Evolutionary conservation across 2,113 vertebrate genomes (phyloP).

Genomic region (Brachypodius melanocephalos): DNA sequence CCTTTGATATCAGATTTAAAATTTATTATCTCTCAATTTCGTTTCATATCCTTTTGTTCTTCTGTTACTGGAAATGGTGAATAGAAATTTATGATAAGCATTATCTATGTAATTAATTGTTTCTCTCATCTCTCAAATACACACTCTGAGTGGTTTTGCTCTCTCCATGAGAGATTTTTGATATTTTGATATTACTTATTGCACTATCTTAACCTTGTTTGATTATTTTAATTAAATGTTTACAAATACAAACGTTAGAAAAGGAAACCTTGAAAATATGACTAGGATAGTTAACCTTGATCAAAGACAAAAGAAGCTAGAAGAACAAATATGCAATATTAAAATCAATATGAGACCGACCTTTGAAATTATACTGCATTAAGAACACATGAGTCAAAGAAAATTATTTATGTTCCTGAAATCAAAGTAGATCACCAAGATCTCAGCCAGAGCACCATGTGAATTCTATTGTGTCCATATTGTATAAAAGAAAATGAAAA

Average conservation of each 20-base stretch:
- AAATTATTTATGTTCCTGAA: neutral
- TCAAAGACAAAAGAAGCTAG: neutral
- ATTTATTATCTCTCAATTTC: constrained; percentile 20
- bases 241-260: neutral
- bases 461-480: neutral
- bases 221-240: constrained; percentile 49
- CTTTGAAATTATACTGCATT: constrained; percentile 2
- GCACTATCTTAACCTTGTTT: neutral
- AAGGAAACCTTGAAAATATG: constrained; percentile 2
- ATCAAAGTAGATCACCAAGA: neutral
- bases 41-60: constrained; percentile 20
- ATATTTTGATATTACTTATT: neutral
- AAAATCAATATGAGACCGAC: neutral
- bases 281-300: constrained; percentile 8
- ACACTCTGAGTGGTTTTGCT: neutral
- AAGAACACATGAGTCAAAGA: neutral
- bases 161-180: neutral
- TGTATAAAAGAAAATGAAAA: neutral
- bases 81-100: neutral
- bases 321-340: neutral
- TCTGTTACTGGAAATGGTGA: neutral
- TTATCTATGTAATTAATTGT: constrained; percentile 34
- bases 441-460: neutral
- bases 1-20: constrained; percentile 30
- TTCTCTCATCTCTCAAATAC: constrained; percentile 33